Evolutionary conservation across 1,140 invertebrate genomes (phyloP).

Genomic region (Aporrectodea caliginosa): DNA sequence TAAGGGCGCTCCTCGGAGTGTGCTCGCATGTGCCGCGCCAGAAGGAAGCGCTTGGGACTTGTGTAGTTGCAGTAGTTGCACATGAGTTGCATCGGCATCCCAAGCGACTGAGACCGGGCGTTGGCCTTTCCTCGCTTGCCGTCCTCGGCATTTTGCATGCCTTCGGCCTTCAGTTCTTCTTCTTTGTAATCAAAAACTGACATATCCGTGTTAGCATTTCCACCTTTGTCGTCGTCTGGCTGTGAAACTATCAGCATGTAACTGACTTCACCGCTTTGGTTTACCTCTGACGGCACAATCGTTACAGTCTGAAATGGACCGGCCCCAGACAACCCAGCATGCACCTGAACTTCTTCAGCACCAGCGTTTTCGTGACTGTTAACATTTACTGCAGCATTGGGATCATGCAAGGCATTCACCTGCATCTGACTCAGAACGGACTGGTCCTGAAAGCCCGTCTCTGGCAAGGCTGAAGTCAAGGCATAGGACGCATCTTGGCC

Average conservation of each 20-base stretch:
- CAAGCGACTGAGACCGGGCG: conserved; percentile 68
- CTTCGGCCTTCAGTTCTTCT: conserved; percentile 59
- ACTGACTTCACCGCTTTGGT: conserved; percentile 71
- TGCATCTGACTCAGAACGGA: conserved; percentile 35
- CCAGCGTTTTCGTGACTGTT: background rate
- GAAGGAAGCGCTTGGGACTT: conserved; percentile 79
- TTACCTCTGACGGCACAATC: conserved; percentile 75
- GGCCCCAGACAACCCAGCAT: conserved; percentile 36
- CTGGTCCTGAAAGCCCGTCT: conserved; percentile 10
- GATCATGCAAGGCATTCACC: conserved; percentile 19
- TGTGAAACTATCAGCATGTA: conserved; percentile 85
- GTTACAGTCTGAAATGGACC: conserved; percentile 74
- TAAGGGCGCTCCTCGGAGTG: conserved; percentile 92
- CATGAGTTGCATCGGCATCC: conserved; percentile 64
- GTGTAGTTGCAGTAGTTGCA: conserved; percentile 89
- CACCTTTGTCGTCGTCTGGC: conserved; percentile 54
- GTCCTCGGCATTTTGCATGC: conserved; percentile 58
- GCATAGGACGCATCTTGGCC: conserved; percentile 13
- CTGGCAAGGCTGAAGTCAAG: conserved; percentile 2
- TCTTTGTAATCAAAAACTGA: conserved; percentile 61
- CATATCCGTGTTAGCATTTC: conserved; percentile 41
- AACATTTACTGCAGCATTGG: background rate
- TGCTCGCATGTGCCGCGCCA: conserved; percentile 89
- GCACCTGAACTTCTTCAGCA: conserved; percentile 4
- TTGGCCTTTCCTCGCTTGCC: conserved; percentile 62